These are phyloP conservation scores for Pyrrhosoma nymphula DNA, from an alignment of 2,888 invertebrate genomes.

Conservation along the genomic window DNA sequence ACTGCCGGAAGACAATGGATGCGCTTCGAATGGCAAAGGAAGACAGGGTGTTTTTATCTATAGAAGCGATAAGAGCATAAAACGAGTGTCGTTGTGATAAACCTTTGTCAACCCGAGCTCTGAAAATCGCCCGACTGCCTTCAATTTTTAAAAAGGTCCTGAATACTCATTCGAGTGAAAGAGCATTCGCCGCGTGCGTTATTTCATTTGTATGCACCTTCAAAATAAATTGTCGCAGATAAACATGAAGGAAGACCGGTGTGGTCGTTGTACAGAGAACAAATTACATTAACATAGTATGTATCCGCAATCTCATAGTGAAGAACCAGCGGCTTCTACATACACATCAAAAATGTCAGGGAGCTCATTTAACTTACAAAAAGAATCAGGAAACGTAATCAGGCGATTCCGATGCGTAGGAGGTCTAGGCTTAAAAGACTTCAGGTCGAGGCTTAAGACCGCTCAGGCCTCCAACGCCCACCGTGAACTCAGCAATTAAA, in stretches of 20 bases:
- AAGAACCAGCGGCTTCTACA: not conserved
- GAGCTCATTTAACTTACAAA: not conserved
- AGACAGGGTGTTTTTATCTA: not conserved
- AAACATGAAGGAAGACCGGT: not conserved
- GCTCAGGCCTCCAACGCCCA: not conserved
- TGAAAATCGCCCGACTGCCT: not conserved
- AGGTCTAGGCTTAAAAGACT: not conserved
- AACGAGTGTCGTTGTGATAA: not conserved
- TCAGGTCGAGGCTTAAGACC: too few species aligned
- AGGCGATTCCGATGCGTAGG: conserved; percentile 21
- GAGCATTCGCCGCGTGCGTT: not conserved
- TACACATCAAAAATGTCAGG: not conserved
- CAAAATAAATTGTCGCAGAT: not conserved
- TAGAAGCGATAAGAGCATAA: not conserved
- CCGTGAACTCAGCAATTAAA: not conserved
- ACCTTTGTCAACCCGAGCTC: not conserved
- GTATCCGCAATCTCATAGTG: not conserved
- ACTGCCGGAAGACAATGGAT: not conserved
- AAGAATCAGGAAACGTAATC: not conserved
- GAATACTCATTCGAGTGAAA: not conserved
- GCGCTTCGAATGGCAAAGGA: not conserved
- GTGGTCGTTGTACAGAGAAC: not conserved
- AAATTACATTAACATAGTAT: not conserved
- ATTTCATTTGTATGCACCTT: not conserved
- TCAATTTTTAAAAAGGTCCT: not conserved